These are phyloP conservation scores for Drosophila arawakana DNA, from an alignment of 1,140 invertebrate genomes.

Conservation along the genomic window DNA sequence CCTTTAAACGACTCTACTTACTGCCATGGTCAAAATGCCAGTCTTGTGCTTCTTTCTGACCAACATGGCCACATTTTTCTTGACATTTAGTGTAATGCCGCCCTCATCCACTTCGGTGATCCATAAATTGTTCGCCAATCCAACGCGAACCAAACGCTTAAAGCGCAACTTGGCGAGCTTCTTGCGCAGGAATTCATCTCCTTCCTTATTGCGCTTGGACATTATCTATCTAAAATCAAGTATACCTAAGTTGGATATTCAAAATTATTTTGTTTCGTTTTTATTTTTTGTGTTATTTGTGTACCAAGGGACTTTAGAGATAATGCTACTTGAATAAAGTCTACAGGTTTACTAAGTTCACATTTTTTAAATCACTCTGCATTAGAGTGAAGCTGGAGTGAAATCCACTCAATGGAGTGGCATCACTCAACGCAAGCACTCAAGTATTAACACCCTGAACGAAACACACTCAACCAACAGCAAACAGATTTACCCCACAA, in stretches of 20 bases:
- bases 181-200: constrained; percentile 27
- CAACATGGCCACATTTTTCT: constrained; percentile 72
- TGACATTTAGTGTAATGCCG: constrained; percentile 67
- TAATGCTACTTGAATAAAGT: background rate
- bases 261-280: background rate
- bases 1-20: constrained; percentile 28
- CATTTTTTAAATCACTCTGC: no score
- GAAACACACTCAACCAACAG: background rate
- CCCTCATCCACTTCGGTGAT: constrained; percentile 60
- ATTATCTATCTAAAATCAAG: constrained; percentile 4
- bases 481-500: background rate
- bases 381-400: no score
- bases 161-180: constrained; percentile 53
- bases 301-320: background rate
- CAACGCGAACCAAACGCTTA: constrained; percentile 55
- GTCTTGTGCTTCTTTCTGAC: constrained; percentile 70
- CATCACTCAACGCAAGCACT: background rate
- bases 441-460: no score
- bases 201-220: constrained; percentile 50
- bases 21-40: constrained; percentile 68
- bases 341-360: background rate
- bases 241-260: background rate
- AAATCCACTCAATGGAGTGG: no score
- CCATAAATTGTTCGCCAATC: constrained; percentile 57
- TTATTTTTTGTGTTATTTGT: background rate